Evolutionary conservation across 2,797 vertebrate species (phyloP).

Genomic region (Trichosurus vulpecula): DNA sequence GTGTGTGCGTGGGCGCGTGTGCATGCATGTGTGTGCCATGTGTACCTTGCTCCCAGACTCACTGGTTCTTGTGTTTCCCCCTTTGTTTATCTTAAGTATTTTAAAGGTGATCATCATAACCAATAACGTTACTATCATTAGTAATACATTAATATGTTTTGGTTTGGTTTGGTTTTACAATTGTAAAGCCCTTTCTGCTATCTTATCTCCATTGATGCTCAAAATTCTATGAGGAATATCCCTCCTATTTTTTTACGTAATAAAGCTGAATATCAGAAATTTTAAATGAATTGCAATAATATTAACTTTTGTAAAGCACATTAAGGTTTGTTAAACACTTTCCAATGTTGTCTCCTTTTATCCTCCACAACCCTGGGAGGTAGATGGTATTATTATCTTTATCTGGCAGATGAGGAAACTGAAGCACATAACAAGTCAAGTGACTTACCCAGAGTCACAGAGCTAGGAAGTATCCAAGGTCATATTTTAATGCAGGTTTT

Average conservation of each 20-base stretch:
- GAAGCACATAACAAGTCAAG: not conserved
- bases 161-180: not conserved
- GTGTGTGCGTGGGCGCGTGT: too few species aligned
- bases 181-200: not conserved
- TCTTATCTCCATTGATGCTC: not conserved
- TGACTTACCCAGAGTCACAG: not conserved
- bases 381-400: not conserved
- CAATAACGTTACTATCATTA: not conserved
- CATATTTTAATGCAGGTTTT: not conserved
- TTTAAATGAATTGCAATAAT: not conserved
- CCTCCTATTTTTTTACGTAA: not conserved
- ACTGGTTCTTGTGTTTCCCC: not conserved
- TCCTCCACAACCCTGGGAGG: not conserved
- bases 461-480: not conserved
- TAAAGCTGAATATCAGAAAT: not conserved
- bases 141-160: not conserved
- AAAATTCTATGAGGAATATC: not conserved
- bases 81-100: not conserved
- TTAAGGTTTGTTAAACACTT: not conserved
- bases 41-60: not conserved
- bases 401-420: not conserved
- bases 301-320: not conserved
- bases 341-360: not conserved
- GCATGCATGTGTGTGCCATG: too few species aligned
- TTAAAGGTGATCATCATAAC: not conserved